Evolutionary conservation across 1,140 invertebrate genomes (phyloP), one percentile per base, ranked within the genome.

Genomic region (Scaptomyza graminum): DNA sequence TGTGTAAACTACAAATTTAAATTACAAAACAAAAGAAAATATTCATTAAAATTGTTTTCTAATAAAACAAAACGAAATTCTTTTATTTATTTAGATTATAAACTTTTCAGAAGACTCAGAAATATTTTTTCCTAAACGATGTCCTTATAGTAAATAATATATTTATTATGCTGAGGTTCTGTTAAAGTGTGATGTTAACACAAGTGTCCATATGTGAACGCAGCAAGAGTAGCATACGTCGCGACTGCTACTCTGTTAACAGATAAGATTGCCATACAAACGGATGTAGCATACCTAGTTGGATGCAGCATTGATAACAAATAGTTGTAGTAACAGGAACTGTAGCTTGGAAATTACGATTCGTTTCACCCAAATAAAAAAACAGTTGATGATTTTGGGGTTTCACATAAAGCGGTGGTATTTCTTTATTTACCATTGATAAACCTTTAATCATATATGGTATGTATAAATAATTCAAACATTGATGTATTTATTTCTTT

Each of bases 1-100:
- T 78, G 77, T 78, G 81, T 80, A 67, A 84, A 75, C 85, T 82
- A 76, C 77, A 78, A 84, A 79, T 80, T 85, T 76, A 77, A 84
- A 76, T 72, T 79, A 72, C 63, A 84, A 84, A 68, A 74, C 51
- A 43, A 64, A 78, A 71, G 61, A 61, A 67, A 73, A 88, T 79
- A 85, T 85, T 85, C 82, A 85, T 87, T 85, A 90, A 90, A 90
- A 90, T 90, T 89, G 88, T 90, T 90, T 90, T 90, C 88, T 90
- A 90, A 90, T 90, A 90, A 90, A 90, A 70, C 65, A 88, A 70
- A 60, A 8, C 8, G 6, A 12, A 1, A 0, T 57, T 41, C 11
- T 79, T 83, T 82, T 44, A 70, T 56, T 83, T 31, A 7, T 15
- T 25, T 15, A 31, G 9, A n/a, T 22, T 12, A 16, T 25, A 22